A percentile compares a stretch with the other conserved stretches of the same genome.
Evolutionary conservation across 2,113 vertebrate species (phyloP).

Genomic region (Halcyon malimbica): DNA sequence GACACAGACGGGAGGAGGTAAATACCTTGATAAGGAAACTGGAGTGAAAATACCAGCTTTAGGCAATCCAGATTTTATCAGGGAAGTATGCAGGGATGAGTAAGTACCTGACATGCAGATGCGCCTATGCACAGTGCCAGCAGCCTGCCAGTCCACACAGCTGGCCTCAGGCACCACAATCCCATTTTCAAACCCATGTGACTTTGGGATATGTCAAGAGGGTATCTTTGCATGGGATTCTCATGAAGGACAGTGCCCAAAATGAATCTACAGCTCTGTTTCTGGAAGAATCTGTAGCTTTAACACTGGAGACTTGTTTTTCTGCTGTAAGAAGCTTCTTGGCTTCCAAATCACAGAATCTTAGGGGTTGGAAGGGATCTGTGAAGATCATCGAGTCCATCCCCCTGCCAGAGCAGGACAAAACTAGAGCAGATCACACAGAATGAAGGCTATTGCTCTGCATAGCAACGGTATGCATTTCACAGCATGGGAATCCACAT

Average conservation of each 20-base stretch:
- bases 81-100: slow-evolving; percentile 59
- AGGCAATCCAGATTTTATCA: slow-evolving; percentile 68
- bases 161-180: background rate
- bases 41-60: slow-evolving; percentile 63
- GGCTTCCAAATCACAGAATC: background rate
- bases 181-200: background rate
- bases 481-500: background rate
- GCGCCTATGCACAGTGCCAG: slow-evolving; percentile 38
- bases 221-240: background rate
- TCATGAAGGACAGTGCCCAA: background rate
- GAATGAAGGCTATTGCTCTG: background rate
- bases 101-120: slow-evolving; percentile 61
- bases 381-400: too few relatives aligned
- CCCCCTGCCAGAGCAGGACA: too few relatives aligned
- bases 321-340: background rate
- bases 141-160: slow-evolving; percentile 34
- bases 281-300: background rate
- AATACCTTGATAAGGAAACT: slow-evolving; percentile 68
- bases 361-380: too few relatives aligned
- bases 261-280: background rate
- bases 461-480: background rate
- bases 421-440: too few relatives aligned
- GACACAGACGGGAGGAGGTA: slow-evolving; percentile 53
- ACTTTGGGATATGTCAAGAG: background rate
- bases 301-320: background rate